phyloP scores from a whole-genome alignment of 2,113 vertebrate genomes.

The Talpa occidentalis region DNA sequence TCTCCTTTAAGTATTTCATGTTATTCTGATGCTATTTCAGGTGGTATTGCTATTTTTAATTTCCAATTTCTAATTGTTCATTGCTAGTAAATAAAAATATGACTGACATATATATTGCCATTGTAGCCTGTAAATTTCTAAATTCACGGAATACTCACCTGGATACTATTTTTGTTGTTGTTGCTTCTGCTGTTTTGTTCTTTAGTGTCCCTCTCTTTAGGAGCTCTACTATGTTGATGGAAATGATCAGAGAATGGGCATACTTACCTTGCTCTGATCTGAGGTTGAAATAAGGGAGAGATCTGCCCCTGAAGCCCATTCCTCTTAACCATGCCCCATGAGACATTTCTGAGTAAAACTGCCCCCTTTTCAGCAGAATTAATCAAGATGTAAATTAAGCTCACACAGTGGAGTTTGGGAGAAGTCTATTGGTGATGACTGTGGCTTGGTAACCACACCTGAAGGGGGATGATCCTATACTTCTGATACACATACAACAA shows the following conservation, averaged over 20 bases:
- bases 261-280: not conserved
- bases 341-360: not conserved
- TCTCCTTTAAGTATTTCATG: not conserved
- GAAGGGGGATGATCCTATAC: too few species aligned
- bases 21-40: not conserved
- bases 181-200: not conserved
- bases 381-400: not conserved
- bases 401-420: too few species aligned
- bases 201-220: not conserved
- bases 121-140: not conserved
- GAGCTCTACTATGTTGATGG: not conserved
- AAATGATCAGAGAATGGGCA: not conserved
- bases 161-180: not conserved
- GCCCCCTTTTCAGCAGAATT: not conserved
- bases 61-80: not conserved
- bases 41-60: not conserved
- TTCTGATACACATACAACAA: too few species aligned
- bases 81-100: not conserved
- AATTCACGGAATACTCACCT: not conserved
- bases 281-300: not conserved
- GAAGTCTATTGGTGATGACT: too few species aligned
- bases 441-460: too few species aligned
- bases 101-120: not conserved
- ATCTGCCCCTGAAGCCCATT: not conserved
- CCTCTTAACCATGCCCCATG: not conserved